Evolutionary conservation across 2,888 invertebrate genomes (phyloP).

Genomic region (Cacoxenus indagator): DNA sequence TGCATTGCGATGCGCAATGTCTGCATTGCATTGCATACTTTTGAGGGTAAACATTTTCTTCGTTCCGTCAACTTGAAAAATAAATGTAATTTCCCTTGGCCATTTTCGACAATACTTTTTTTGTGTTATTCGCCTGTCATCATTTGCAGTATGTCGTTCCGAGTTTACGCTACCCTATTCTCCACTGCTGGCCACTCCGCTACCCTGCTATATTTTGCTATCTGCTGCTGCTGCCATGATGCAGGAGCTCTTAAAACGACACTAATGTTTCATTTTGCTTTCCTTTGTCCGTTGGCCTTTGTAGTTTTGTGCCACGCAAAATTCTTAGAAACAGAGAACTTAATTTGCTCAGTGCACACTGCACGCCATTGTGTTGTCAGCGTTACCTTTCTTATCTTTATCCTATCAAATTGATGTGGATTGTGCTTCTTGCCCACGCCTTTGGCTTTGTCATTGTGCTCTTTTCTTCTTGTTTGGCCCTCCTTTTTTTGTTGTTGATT

Average conservation of each 20-base stretch:
- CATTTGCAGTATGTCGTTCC: not conserved
- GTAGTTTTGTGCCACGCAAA: not conserved
- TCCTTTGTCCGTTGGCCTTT: not conserved
- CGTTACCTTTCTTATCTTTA: not conserved
- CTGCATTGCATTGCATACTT: too few relatives aligned
- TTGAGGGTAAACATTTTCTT: not conserved
- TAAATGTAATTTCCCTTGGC: slow-evolving; percentile 27
- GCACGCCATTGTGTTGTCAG: not conserved
- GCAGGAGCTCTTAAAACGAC: slow-evolving; percentile 4
- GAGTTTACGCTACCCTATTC: not conserved
- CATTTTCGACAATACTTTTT: not conserved
- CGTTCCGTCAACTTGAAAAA: not conserved
- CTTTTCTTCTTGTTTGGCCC: not conserved
- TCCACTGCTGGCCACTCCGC: too few relatives aligned
- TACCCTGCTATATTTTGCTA: too few relatives aligned
- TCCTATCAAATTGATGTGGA: slow-evolving; percentile 2
- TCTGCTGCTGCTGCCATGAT: too few relatives aligned
- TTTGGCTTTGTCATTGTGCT: not conserved
- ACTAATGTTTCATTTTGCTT: slow-evolving; percentile 8
- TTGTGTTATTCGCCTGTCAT: not conserved
- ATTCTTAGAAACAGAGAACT: not conserved
- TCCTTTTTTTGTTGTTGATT: not conserved
- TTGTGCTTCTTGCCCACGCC: not conserved
- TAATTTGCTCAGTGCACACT: not conserved
- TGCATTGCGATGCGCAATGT: too few relatives aligned